Evolutionary conservation across 2,888 invertebrate genomes (phyloP), one percentile per base, ranked within the genome.

Genomic region (Ormyrus thymus): DNA sequence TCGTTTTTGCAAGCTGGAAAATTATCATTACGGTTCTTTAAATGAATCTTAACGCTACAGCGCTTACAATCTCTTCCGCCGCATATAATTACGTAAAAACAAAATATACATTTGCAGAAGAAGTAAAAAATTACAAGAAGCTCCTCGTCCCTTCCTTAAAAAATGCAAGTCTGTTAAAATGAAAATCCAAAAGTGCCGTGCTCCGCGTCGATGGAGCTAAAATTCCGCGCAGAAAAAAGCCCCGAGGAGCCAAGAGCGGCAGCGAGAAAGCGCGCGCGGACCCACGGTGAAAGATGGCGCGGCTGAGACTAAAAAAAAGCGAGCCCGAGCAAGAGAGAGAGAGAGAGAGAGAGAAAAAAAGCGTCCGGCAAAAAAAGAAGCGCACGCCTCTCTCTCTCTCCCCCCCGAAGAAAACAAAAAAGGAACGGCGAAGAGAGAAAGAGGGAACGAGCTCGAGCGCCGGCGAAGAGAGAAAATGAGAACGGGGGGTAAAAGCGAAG

Each of bases 401-500:
- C 4, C 1, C 29, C 3, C 53, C 29, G 13, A 9, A 64, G 56
- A 55, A 61, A 66, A 61, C 43, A 62, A 66, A 69, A 61, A 61
- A 69, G 48, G 48, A 66, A 29, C 29, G 29, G 29, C 29, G 29
- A 29, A 4, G 29, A 29, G 29, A 29, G 29, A 4, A 15, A 15
- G 43, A 66, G 79, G 62, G 69, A 68, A 75, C 51, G 66, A 56
- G 65, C 66, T 45, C 51, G 66, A 43, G 51, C 55, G 66, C 53
- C 65, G 66, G 68, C 29, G 45, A 68, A 71, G 58, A 72, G 79
- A 68, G 78, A 77, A 74, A 56, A 70, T 80, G 78, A 81, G 81
- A 80, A 72, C 43, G 78, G 68, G 74, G 84, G 82, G 84, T 84
- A 79, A 74, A 70, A 70, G 80, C 64, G 77, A 70, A 77, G 80